Percentiles rank a stretch among this genome's conserved stretches.
Evolutionary conservation across 2,888 invertebrate species (phyloP).

Genomic region (Netelia melanura): DNA sequence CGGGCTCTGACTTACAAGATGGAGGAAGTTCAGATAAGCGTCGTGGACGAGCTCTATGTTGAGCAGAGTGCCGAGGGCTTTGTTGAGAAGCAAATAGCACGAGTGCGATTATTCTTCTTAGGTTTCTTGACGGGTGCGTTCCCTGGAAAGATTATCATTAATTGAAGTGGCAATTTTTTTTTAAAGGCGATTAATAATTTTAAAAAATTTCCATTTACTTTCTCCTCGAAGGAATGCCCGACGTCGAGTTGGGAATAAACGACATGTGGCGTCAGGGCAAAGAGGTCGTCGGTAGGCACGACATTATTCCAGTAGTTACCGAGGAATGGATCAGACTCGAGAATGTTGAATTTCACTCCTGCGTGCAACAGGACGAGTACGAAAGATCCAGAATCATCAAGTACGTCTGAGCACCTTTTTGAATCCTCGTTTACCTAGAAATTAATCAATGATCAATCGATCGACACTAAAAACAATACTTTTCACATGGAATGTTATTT

Average conservation of each 20-base stretch:
- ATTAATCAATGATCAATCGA: too few species aligned
- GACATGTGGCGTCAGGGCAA: slow-evolving; percentile 99
- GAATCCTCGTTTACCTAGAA: background rate
- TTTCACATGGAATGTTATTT: slow-evolving; percentile 53
- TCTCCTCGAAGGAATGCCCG: slow-evolving; percentile 92
- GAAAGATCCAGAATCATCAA: slow-evolving; percentile 93
- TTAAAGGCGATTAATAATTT: background rate
- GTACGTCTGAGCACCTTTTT: slow-evolving; percentile 85
- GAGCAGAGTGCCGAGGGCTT: slow-evolving; percentile 95
- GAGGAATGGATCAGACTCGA: slow-evolving; percentile 99
- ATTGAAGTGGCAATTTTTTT: background rate
- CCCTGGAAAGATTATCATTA: background rate
- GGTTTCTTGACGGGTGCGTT: slow-evolving; percentile 94
- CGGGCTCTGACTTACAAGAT: slow-evolving; percentile 96
- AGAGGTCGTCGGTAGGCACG: slow-evolving; percentile 99
- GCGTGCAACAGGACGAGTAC: slow-evolving; percentile 96
- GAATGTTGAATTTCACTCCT: slow-evolving; percentile 96
- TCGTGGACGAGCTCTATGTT: slow-evolving; percentile 96
- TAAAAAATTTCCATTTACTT: slow-evolving; percentile 15
- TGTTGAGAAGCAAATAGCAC: slow-evolving; percentile 95
- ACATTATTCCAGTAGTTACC: slow-evolving; percentile 99
- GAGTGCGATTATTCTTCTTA: slow-evolving; percentile 97
- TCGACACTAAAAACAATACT: background rate
- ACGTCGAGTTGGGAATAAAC: slow-evolving; percentile 98
- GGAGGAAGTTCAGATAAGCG: slow-evolving; percentile 97